Percentiles rank a stretch among this genome's conserved stretches.
These are phyloP conservation scores for Montipora sp. DNA, from an alignment of 64 coral and sea anemone genomes.

Conservation along the genomic window DNA sequence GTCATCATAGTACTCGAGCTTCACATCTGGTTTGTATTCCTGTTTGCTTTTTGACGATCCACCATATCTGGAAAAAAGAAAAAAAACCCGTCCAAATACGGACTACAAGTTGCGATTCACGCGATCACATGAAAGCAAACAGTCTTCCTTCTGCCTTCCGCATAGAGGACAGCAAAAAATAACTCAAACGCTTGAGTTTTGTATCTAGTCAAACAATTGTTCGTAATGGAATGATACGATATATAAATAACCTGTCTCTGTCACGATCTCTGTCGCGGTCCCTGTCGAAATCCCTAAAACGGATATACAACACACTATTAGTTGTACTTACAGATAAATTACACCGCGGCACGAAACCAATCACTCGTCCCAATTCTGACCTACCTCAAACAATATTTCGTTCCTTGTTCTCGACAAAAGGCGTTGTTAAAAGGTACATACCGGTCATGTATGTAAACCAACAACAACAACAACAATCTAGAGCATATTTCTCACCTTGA, in stretches of 20 bases:
- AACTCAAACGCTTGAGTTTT: too few species aligned
- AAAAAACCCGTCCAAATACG: neutral
- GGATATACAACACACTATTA: neutral
- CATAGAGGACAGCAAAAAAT: too few species aligned
- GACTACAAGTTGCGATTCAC: too few species aligned
- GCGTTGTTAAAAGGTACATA: too few species aligned
- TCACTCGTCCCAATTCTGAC: too few species aligned
- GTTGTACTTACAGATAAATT: neutral
- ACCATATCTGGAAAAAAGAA: conserved; percentile 51
- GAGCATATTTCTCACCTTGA: conserved; percentile 1
- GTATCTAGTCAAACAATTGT: too few species aligned
- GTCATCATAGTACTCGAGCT: conserved; percentile 88
- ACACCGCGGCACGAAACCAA: too few species aligned
- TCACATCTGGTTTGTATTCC: conserved; percentile 81
- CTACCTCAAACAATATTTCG: too few species aligned
- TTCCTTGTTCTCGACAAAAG: too few species aligned
- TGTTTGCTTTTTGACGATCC: conserved; percentile 75
- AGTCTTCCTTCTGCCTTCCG: too few species aligned
- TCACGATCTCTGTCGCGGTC: conserved; percentile 60
- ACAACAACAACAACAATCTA: neutral
- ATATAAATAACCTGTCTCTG: conserved; percentile 42
- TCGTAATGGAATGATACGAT: too few species aligned
- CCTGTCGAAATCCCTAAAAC: conserved; percentile 32
- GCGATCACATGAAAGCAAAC: too few species aligned
- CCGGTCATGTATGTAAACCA: neutral